Base-by-base conservation (phyloP, 2,797 vertebrate species). In the Phoeniculus purpureus region DNA sequence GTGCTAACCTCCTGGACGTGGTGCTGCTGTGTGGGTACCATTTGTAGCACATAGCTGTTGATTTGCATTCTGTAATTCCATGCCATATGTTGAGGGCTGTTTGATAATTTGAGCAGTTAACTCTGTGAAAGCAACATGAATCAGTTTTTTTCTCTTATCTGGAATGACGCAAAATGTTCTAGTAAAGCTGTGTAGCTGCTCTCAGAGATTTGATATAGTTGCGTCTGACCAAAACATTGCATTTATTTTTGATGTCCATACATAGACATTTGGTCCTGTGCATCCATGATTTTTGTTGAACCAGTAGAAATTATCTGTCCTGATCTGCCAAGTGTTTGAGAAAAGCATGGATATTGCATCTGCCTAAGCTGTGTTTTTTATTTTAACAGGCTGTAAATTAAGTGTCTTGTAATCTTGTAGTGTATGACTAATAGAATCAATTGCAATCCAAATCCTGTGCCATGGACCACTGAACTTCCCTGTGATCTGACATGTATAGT, bases 61-160 rank as follows among this genome's bases (percentile, higher is more conserved):
- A 81, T 90, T 93, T 88, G 55, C 70, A 59, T 86, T 93, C 43
- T 3, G 3, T 91, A 91, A 6, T 95, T 91, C 65, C 54, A 77
- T 86, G 65, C 77, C 81, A 72, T 84, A 86, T 88, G 72, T 86
- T 84, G 60, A 86, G 45, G 65, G 58, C 68, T 91, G 29, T 87
- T 95, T 83, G 85, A 86, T 90, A 87, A 94, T 93, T 89, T 82
- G 60, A 87, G 56, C 34, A 58, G 70, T 83, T 93, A 94, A 73
- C 2, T 29, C 55, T 54, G 45, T 89, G 77, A 92, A 92, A 76
- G 32, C 40, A 76, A 23, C 23, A 25, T 59, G 79, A 92, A 86
- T 91, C 54, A 77, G 76, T 91, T 89, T 66, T 32, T 66, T 32
- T 25, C 16, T 81, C 29, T 88, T 95, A 81, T 74, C 61, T 94